Percentiles rank a stretch among this genome's conserved stretches.
These are phyloP conservation scores for Gymnogyps californianus DNA, from an alignment of 2,113 vertebrate species.

Conservation along the genomic window DNA sequence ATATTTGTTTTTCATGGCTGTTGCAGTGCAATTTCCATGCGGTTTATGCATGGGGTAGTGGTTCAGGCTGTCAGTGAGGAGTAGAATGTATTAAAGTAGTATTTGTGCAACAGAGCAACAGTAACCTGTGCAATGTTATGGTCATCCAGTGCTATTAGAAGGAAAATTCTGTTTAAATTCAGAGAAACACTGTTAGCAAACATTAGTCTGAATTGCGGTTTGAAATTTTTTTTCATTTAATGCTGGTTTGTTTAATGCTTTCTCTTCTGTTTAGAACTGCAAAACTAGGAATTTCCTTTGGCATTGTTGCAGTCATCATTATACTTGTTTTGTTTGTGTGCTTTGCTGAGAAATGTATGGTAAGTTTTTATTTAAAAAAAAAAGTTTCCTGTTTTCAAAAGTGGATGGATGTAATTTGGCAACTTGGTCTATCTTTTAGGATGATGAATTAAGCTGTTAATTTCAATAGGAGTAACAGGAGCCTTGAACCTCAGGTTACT, in stretches of 20 bases:
- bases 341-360: constrained; percentile 83
- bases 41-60: neutral
- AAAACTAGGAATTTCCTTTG: constrained; percentile 80
- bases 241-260: neutral
- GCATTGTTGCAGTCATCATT: constrained; percentile 78
- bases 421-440: neutral
- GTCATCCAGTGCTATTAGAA: neutral
- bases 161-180: neutral
- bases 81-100: neutral
- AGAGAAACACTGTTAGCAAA: neutral
- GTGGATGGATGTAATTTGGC: neutral
- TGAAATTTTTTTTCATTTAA: neutral
- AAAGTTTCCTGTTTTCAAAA: neutral
- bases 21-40: neutral
- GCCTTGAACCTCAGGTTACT: neutral
- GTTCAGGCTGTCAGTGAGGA: neutral
- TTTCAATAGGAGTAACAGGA: neutral
- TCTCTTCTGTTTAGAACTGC: constrained; percentile 66
- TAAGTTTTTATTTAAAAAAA: constrained; percentile 71
- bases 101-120: neutral
- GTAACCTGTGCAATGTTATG: neutral
- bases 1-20: neutral
- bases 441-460: neutral
- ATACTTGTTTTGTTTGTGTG: constrained; percentile 80
- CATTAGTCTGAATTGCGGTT: neutral